Conservation (phyloP, 2,888 invertebrate species). For the Drosophila gaucha region DNA sequence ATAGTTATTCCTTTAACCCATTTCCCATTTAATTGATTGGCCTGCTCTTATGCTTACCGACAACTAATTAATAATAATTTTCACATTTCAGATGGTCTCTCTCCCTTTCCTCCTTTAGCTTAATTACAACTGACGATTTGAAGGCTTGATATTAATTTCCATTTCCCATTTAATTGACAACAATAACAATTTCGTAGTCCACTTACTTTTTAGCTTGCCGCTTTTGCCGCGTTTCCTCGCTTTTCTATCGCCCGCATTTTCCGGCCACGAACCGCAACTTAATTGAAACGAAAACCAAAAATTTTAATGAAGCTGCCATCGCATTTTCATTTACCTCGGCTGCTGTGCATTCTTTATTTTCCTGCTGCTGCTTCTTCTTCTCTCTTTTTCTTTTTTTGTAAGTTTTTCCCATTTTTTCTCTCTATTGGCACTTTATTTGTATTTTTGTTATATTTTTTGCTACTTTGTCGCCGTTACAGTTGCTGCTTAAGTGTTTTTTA, state of each 20-base stretch:
- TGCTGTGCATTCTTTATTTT: conserved; percentile 18
- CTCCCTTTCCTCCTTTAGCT: not conserved
- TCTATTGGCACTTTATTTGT: conserved; percentile 11
- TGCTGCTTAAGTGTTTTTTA: conserved; percentile 68
- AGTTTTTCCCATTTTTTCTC: conserved; percentile 9
- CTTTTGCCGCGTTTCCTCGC: no score
- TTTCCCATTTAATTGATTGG: not conserved
- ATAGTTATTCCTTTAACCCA: not conserved
- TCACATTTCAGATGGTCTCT: not conserved
- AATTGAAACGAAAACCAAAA: conserved; percentile 74
- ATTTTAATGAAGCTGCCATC: conserved; percentile 69
- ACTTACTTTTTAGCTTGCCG: no score
- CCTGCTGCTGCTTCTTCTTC: not conserved
- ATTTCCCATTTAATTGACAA: conserved; percentile 31
- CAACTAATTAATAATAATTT: conserved; percentile 1
- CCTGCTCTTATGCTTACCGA: not conserved
- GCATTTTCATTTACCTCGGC: conserved; percentile 49
- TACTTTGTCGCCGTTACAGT: conserved; percentile 50
- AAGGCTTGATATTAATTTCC: conserved; percentile 2
- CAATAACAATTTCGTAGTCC: conserved; percentile 34
- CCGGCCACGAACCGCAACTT: conserved; percentile 72
- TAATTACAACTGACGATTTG: conserved; percentile 4
- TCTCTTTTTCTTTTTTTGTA: not conserved
- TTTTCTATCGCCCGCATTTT: conserved; percentile 53
- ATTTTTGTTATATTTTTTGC: conserved; percentile 23